Base-by-base conservation (phyloP, 2,113 vertebrate genomes). In the Gadus chalcogrammus region DNA sequence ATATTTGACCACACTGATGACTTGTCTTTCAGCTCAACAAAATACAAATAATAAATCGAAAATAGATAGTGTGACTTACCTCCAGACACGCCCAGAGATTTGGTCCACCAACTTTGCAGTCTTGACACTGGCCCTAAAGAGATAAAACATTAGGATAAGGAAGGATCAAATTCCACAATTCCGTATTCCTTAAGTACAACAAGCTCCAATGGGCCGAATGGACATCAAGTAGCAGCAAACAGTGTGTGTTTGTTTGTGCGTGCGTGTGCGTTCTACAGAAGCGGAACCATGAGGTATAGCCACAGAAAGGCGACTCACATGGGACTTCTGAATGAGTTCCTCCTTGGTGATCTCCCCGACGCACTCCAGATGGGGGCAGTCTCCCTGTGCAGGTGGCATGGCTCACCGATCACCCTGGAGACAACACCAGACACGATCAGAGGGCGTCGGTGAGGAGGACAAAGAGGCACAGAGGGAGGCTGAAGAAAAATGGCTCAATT, bases 261-360 rank as follows among this genome's bases (percentile, higher is more conserved):
- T 48, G 42, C 12, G 9, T 12, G 42, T 48, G 12, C 8, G 42
- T 4, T 11, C 42, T 48, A 13, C 42, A 13, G 42, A 58, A n/a
- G 55, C 15, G n/a, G 15, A 16, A 17, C 55, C 17, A 58, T n/a
- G 15, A 58, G 55, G 55, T 58, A 58, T n/a, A 27, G 24, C 4
- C 9, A 24, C 61, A 15, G 55, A 17, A 27, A 15, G 20, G 15
- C 15, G 24, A 92, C 97, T 97, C 87, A 99, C 97, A 60, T 97
- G 95, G 70, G 97, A 99, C 80, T 99, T 99, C 79, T 97, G 92
- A 84, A 99, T 98, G 67, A 99, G 91, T 65, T 98, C 95, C 76
- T 99, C 97, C 85, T 99, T 99, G 28, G 97, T 99, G 85, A 98
- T 95, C 88, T 99, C 96, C 62, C 97, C 97, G 81, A 99, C 95